A percentile compares a stretch with the other conserved stretches of the same genome.
These are phyloP conservation scores for Myripristis murdjan DNA, from an alignment of 2,797 vertebrate species.

Conservation along the genomic window DNA sequence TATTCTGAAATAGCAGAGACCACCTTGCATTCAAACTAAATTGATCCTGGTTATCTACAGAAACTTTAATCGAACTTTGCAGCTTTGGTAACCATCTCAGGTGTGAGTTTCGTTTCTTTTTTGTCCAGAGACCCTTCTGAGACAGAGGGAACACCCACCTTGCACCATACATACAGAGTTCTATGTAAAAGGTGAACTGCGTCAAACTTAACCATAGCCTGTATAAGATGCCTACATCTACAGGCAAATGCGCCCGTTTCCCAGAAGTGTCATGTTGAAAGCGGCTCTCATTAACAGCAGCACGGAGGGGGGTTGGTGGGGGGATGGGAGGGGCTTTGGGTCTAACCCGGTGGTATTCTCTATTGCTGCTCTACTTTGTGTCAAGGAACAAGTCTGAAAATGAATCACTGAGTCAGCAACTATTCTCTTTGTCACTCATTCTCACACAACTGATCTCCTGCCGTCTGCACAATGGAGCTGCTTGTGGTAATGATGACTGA, in stretches of 20 bases:
- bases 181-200: constrained; percentile 38
- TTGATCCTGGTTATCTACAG: not conserved
- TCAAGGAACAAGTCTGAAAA: constrained; percentile 7
- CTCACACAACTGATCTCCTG: constrained; percentile 27
- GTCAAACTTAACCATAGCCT: constrained; percentile 67
- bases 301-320: constrained; percentile 22
- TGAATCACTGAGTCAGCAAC: constrained; percentile 69
- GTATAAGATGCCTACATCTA: constrained; percentile 32
- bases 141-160: constrained; percentile 47
- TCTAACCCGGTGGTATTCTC: constrained; percentile 65
- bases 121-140: constrained; percentile 42
- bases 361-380: constrained; percentile 39
- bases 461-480: constrained; percentile 32
- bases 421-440: constrained; percentile 20
- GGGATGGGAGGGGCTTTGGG: constrained; percentile 73
- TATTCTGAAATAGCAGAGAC: not conserved
- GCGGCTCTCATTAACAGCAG: constrained; percentile 38
- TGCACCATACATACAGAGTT: constrained; percentile 21
- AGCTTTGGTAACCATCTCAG: not conserved
- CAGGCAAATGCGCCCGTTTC: constrained; percentile 69
- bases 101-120: constrained; percentile 59
- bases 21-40: not conserved
- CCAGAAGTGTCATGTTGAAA: constrained; percentile 75
- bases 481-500: constrained; percentile 71
- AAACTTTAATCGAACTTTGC: not conserved